These are phyloP conservation scores for Drosophila gaucha DNA, from an alignment of 2,888 invertebrate genomes.

Conservation along the genomic window DNA sequence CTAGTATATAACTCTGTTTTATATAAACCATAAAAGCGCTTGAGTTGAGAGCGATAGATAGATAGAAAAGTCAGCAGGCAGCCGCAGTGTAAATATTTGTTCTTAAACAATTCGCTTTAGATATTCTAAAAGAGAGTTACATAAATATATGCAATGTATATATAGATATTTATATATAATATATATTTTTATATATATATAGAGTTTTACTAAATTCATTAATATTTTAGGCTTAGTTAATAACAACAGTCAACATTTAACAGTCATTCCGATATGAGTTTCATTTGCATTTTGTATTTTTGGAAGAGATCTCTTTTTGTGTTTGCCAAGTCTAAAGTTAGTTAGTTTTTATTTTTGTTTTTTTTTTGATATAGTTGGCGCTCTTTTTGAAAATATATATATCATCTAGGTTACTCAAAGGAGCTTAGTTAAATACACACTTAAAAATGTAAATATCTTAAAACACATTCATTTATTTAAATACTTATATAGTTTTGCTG, in stretches of 20 bases:
- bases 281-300: conserved; percentile 52
- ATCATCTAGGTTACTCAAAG: conserved; percentile 45
- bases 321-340: conserved; percentile 31
- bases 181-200: conserved; percentile 22
- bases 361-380: conserved; percentile 28
- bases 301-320: conserved; percentile 69
- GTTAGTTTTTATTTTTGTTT: conserved; percentile 1
- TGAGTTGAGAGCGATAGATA: conserved; percentile 38
- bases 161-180: conserved; percentile 24
- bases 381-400: conserved; percentile 33
- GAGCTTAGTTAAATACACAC: conserved; percentile 36
- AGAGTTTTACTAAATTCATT: conserved; percentile 30
- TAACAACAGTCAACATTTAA: conserved; percentile 83
- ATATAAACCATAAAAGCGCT: conserved; percentile 35
- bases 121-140: conserved; percentile 46
- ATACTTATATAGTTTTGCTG: conserved; percentile 23
- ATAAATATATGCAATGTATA: conserved; percentile 42
- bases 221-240: conserved; percentile 48
- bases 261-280: conserved; percentile 83
- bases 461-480: conserved; percentile 39
- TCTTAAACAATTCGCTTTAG: conserved; percentile 31
- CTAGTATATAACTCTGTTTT: conserved; percentile 19
- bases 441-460: conserved; percentile 39
- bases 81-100: conserved; percentile 42
- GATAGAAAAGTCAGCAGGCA: conserved; percentile 27